A percentile compares a stretch with the other conserved stretches of the same genome.
phyloP scores from a whole-genome alignment of 1,140 invertebrate genomes.

The Scaptodrosophila lebanonensis region DNA sequence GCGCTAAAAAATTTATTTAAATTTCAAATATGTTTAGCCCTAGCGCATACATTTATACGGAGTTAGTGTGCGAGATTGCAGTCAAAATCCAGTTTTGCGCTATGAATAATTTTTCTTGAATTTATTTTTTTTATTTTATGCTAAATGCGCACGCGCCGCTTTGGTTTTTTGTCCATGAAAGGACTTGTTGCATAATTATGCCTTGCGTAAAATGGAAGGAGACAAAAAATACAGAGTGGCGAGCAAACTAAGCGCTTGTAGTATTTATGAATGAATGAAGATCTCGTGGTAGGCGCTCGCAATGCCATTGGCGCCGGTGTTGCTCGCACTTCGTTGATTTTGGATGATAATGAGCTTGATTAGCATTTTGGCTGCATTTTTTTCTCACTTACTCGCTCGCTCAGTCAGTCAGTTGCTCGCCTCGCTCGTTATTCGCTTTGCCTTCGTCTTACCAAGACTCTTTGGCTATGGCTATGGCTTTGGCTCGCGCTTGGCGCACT shows the following conservation, averaged over 20 bases:
- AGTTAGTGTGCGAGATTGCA: no score
- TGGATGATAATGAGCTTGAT: slow-evolving; percentile 73
- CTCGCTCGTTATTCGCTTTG: background rate
- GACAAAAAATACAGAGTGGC: slow-evolving; percentile 36
- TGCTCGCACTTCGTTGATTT: slow-evolving; percentile 47
- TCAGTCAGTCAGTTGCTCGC: slow-evolving; percentile 6
- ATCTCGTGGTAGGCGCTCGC: slow-evolving; percentile 29
- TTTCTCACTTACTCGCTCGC: slow-evolving; percentile 6
- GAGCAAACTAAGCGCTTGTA: slow-evolving; percentile 50
- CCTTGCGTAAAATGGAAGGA: slow-evolving; percentile 50
- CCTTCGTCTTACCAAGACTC: background rate
- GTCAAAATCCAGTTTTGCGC: background rate
- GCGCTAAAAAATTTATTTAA: slow-evolving; percentile 54
- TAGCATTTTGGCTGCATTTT: slow-evolving; percentile 71
- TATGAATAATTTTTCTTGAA: background rate
- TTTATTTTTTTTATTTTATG: slow-evolving; percentile 26
- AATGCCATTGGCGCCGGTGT: background rate
- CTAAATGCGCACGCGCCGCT: slow-evolving; percentile 72
- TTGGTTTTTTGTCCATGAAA: slow-evolving; percentile 46
- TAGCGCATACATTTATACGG: no score
- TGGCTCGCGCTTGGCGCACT: slow-evolving; percentile 46
- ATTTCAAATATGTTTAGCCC: slow-evolving; percentile 51
- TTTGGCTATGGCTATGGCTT: slow-evolving; percentile 18
- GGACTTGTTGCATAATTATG: slow-evolving; percentile 76
- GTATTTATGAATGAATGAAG: slow-evolving; percentile 76